Conservation (phyloP, 2,113 vertebrate species). For the rabbit (Oryctolagus cuniculus) region mOryCun1.1 NC_091448.1:49274001-49274500, state of each 20-base stretch:
- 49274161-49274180: slow-evolving; percentile 14
- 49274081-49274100: neutral
- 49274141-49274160: neutral
- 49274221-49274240: neutral
- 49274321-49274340: neutral
- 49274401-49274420: neutral
- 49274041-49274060: neutral
- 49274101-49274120: neutral
- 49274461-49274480: neutral
- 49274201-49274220: neutral
- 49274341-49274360: neutral
- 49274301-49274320: neutral
- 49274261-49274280: neutral
- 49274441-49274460: neutral
- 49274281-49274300: neutral
- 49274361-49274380: neutral
- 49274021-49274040: neutral
- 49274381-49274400: slow-evolving; percentile 15
- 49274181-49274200: neutral
- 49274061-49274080: neutral
- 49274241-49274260: neutral
- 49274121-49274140: slow-evolving; percentile 13
- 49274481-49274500: neutral
- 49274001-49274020: neutral
- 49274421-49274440: neutral